These are phyloP conservation scores for Euwallacea similis DNA, from an alignment of 1,140 invertebrate species.

Conservation along the genomic window DNA sequence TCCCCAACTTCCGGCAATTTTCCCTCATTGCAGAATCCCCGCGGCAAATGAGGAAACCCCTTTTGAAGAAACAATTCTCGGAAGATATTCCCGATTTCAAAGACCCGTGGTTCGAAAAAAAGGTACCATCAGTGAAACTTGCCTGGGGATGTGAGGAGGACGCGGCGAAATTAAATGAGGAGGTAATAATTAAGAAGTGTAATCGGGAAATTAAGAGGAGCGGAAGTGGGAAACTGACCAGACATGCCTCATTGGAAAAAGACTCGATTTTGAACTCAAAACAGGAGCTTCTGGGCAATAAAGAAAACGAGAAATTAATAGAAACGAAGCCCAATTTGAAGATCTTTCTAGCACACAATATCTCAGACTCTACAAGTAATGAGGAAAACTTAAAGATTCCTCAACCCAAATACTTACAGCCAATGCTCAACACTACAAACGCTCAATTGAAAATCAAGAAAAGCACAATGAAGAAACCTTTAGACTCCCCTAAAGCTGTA, in stretches of 20 bases:
- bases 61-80: conserved; percentile 47
- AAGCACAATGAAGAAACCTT: conserved; percentile 22
- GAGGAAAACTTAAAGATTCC: background rate
- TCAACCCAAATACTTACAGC: conserved; percentile 43
- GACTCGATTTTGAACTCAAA: conserved; percentile 59
- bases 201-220: conserved; percentile 46
- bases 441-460: conserved; percentile 47
- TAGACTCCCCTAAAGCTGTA: conserved; percentile 18
- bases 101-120: conserved; percentile 31
- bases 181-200: conserved; percentile 49
- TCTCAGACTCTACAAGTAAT: conserved; percentile 31
- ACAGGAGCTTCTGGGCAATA: conserved; percentile 56
- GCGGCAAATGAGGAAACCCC: conserved; percentile 25
- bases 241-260: conserved; percentile 49
- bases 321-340: conserved; percentile 58
- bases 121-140: conserved; percentile 43
- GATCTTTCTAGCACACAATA: conserved; percentile 59
- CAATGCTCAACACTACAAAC: conserved; percentile 29
- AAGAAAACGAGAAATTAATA: conserved; percentile 58
- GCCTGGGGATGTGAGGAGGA: conserved; percentile 46
- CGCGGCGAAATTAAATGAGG: conserved; percentile 23
- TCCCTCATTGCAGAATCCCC: conserved; percentile 46
- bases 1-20: conserved; percentile 45
- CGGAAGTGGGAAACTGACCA: conserved; percentile 32
- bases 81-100: conserved; percentile 44